A percentile compares a stretch with the other conserved stretches of the same genome.
Evolutionary conservation across 2,113 vertebrate genomes (phyloP).

Genomic region (Dipodomys ordii): DNA sequence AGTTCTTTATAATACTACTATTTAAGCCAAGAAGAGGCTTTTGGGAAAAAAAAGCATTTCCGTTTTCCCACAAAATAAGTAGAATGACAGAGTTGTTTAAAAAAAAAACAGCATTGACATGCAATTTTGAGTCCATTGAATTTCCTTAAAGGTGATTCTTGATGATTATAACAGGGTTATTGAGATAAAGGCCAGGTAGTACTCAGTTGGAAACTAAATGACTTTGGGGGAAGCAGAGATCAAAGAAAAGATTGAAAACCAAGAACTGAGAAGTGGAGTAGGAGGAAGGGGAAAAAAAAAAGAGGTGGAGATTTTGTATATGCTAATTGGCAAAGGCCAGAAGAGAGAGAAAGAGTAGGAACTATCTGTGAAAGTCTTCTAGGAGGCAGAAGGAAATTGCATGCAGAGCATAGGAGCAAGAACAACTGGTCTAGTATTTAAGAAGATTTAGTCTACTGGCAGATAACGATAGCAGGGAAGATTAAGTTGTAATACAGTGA

Average conservation of each 20-base stretch:
- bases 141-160: background rate
- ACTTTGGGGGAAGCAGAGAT: background rate
- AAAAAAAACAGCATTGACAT: background rate
- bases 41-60: background rate
- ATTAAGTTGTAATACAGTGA: background rate
- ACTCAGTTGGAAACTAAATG: background rate
- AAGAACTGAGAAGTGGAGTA: background rate
- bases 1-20: constrained; percentile 15
- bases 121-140: constrained; percentile 26
- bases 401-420: background rate
- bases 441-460: background rate
- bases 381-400: background rate
- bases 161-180: background rate
- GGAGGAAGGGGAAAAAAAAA: background rate
- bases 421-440: constrained; percentile 17
- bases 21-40: background rate
- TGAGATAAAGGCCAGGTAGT: background rate
- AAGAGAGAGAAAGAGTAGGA: background rate
- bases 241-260: background rate
- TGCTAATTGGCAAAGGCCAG: background rate
- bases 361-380: background rate
- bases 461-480: background rate
- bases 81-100: background rate
- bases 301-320: no score
- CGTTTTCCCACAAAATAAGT: background rate